phyloP scores from a whole-genome alignment of 2,888 invertebrate species.

The Eilema sororculum region DNA sequence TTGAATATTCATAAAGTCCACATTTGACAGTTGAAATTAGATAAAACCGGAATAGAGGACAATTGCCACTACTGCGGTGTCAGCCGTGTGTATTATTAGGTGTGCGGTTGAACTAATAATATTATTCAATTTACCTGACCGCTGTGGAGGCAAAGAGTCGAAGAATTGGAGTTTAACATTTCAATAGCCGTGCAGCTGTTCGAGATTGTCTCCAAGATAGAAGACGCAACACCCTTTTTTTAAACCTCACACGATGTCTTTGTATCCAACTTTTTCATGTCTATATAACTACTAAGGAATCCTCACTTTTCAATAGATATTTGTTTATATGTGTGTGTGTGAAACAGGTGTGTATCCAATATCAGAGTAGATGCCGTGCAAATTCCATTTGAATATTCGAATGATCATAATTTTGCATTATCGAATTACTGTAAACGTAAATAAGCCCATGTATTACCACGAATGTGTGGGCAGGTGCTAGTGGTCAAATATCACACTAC shows the following conservation, averaged over 20 bases:
- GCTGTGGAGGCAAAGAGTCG: too few species aligned
- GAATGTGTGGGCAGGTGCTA: background rate
- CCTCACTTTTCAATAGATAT: background rate
- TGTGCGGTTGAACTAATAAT: background rate
- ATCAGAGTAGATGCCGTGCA: too few species aligned
- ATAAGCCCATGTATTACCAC: background rate
- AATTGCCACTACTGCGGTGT: constrained; percentile 1
- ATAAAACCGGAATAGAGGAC: constrained; percentile 13
- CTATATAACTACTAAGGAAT: background rate
- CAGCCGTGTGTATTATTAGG: background rate
- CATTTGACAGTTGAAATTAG: constrained; percentile 10
- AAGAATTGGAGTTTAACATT: background rate
- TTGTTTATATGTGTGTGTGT: background rate
- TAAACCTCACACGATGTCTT: background rate
- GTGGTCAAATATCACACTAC: background rate
- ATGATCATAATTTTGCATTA: background rate
- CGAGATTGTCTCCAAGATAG: background rate
- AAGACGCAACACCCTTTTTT: background rate
- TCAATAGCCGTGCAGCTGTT: background rate
- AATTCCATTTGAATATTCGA: too few species aligned
- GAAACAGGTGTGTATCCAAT: too few species aligned
- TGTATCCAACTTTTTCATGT: background rate
- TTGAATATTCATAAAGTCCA: constrained; percentile 14
- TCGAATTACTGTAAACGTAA: too few species aligned
- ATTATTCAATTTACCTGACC: background rate